Base-by-base conservation (phyloP, 2,113 vertebrate genomes). In the Sturnira hondurensis region DNA sequence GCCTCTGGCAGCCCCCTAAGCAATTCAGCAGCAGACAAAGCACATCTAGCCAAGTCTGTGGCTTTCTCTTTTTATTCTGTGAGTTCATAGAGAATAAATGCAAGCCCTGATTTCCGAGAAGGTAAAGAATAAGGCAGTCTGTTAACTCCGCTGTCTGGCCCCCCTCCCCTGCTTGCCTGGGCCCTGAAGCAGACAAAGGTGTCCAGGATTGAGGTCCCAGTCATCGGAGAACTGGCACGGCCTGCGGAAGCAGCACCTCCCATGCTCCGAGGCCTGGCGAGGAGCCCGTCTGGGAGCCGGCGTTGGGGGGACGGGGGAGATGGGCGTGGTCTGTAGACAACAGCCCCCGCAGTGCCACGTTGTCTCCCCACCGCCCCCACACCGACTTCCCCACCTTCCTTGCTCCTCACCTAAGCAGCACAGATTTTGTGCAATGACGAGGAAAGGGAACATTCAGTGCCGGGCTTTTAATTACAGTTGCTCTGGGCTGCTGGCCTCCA, bases 401-500 rank as follows among this genome's bases (percentile, higher is more conserved):
- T 45, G 36, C 63, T 92, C 41, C 73, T 93, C 73, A 87, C 96
- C 95, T 86, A 56, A 95, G 91, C 71, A 73, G 90, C 74, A 80
- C 95, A 93, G 91, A 82, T 94, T 94, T 91, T 92, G 88, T 96
- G 96, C 90, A 96, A 50, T 96, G 96, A 97, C 94, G 92, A 95
- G 94, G 96, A 97, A 93, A 96, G 70, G 91, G 96, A 97, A 93
- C 94, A 85, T 86, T 94, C 95, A 26, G 96, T 97, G 93, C 96
- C 96, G 96, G 92, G 83, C 93, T 97, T 96, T 97, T 97, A 97
- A 97, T 98, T 96, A 97, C 94, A 94, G 4, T 90, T 96, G 95
- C 97, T 93, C 92, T 7, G 8, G 96, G 86, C 91, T 91, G 93
- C 78, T 95, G 94, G 94, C 93, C 93, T 97, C 93, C 82, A 56